Percentiles rank a stretch among this genome's conserved stretches.
Evolutionary conservation across 2,113 vertebrate species (phyloP).

Genomic region (Hyaena hyaena): DNA sequence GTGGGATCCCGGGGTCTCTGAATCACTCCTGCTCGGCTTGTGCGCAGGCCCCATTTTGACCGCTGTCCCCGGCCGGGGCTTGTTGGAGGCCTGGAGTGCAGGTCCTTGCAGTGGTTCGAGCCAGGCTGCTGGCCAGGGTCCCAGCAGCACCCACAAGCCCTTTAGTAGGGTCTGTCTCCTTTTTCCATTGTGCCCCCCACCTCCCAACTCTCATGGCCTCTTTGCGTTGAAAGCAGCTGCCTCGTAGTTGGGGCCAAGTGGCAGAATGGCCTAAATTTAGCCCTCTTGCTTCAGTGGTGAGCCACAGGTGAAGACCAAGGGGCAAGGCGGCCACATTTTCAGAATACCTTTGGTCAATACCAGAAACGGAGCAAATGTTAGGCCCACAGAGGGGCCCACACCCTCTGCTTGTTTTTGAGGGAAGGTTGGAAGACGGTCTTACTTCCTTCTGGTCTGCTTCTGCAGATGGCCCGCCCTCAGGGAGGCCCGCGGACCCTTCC

Average conservation of each 20-base stretch:
- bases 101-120: background rate
- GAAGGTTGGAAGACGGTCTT: background rate
- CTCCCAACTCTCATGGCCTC: background rate
- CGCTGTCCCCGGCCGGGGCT: background rate
- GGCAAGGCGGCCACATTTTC: constrained; percentile 3
- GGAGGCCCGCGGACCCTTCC: background rate
- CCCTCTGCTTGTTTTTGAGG: constrained; percentile 42
- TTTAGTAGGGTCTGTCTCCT: background rate
- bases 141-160: background rate
- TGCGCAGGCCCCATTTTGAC: background rate
- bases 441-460: constrained; percentile 15
- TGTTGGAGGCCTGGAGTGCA: background rate
- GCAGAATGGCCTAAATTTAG: constrained; percentile 66
- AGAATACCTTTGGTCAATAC: background rate
- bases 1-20: background rate
- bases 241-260: background rate
- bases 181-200: background rate
- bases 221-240: background rate
- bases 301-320: constrained; percentile 43
- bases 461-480: background rate
- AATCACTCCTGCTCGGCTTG: background rate
- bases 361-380: background rate
- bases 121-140: background rate
- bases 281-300: constrained; percentile 44
- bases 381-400: fast-evolving